Evolutionary conservation across 2,888 invertebrate genomes (phyloP).

Genomic region (Aethes cnicana): DNA sequence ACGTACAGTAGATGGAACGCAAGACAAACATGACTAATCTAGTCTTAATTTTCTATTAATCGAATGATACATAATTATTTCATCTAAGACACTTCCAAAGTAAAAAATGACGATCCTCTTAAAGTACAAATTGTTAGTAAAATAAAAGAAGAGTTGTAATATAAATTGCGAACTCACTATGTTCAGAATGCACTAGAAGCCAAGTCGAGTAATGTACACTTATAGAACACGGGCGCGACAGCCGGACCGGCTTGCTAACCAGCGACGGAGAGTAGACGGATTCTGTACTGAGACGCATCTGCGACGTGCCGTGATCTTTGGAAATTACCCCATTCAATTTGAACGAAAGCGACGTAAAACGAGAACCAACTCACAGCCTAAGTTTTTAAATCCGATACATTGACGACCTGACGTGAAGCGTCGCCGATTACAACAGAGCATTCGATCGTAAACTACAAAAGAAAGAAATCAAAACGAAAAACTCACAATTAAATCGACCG

Average conservation of each 20-base stretch:
- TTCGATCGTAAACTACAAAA: slow-evolving; percentile 55
- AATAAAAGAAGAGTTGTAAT: slow-evolving; percentile 60
- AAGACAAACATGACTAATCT: slow-evolving; percentile 71
- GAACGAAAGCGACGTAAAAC: slow-evolving; percentile 70
- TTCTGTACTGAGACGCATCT: slow-evolving; percentile 75
- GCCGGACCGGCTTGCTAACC: slow-evolving; percentile 41
- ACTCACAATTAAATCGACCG: slow-evolving; percentile 65
- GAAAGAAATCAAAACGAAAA: slow-evolving; percentile 51
- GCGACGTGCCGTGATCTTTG: slow-evolving; percentile 74
- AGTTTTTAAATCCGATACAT: slow-evolving; percentile 67
- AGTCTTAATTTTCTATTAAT: slow-evolving; percentile 73
- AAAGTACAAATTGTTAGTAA: slow-evolving; percentile 68
- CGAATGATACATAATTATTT: slow-evolving; percentile 61
- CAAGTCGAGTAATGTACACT: slow-evolving; percentile 74
- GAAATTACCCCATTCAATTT: slow-evolving; percentile 57
- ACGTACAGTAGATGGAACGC: slow-evolving; percentile 73
- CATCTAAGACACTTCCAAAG: slow-evolving; percentile 61
- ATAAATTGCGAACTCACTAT: slow-evolving; percentile 69
- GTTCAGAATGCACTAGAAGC: slow-evolving; percentile 67
- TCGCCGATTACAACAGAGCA: slow-evolving; percentile 52
- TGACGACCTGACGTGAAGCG: slow-evolving; percentile 56
- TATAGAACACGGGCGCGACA: slow-evolving; percentile 69
- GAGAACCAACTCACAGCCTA: slow-evolving; percentile 81
- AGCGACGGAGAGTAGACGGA: slow-evolving; percentile 80
- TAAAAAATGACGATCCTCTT: slow-evolving; percentile 59